Evolutionary conservation across 2,888 invertebrate species (phyloP), one percentile per base, ranked within the genome.

Genomic region (Chironomus riparius): DNA sequence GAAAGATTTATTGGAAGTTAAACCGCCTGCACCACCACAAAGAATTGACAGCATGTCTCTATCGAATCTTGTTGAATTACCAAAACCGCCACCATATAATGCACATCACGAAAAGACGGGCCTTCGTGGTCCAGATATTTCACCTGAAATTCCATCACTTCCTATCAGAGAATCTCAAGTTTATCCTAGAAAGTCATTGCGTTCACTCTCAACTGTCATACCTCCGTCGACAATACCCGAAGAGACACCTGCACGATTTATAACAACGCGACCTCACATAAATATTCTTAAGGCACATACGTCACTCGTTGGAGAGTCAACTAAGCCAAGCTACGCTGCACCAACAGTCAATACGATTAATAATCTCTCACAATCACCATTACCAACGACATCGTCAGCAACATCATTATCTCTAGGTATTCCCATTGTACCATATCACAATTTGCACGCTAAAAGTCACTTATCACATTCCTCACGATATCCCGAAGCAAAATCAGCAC

Each of bases 251-350:
- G 92, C 92, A 0, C 86, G 92, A 78, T 91, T 92, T 78, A 91
- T 93, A 48, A 92, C 91, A 38, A 90, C 91, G 0, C 87, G 91
- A 78, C 90, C 92, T 0, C 91, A 91, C 83, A 91, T 91, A 76
- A 92, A 89, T 81, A 89, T 92, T 78, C 85, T 92, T 22, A 92
- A 91, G 80, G 92, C 92, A 10, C 92, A 92, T 81, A 89, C 92
- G 0, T 90, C 90, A 76, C 86, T 90, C 77, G 89, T 92, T 4
- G 87, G 87, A 78, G 85, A 87, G 5, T 87, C 87, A 76, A 87
- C 89, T 70, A 88, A 89, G 76, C 87, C 87, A 21, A 86, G 86
- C 79, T 88, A 86, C 80, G 87, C 87, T 2, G 85, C 85, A 13
- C 86, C 87, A 10, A 83, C 85, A 22, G 77, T 80, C 61, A 79